Conservation (phyloP, 2,888 invertebrate genomes). For the Euclidia mi region DNA sequence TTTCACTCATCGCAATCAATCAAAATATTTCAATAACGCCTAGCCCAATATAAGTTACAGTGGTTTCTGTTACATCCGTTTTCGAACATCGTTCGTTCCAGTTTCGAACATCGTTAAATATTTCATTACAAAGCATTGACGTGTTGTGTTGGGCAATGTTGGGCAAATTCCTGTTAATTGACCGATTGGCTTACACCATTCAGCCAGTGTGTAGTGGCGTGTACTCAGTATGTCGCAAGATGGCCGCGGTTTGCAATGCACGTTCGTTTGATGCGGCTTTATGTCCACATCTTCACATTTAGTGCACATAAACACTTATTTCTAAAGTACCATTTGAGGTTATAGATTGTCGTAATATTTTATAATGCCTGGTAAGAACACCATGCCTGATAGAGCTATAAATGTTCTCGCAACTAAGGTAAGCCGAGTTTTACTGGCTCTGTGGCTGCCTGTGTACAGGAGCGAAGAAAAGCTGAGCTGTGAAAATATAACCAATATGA, state of each 20-base stretch:
- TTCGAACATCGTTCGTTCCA: slow-evolving; percentile 44
- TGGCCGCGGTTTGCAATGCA: slow-evolving; percentile 23
- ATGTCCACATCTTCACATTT: slow-evolving; percentile 32
- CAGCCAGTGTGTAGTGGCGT: slow-evolving; percentile 33
- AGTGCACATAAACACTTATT: slow-evolving; percentile 1
- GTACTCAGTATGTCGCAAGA: slow-evolving; percentile 30
- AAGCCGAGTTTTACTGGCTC: no score
- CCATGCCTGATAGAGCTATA: no score
- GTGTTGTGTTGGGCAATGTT: slow-evolving; percentile 48
- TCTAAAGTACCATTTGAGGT: not conserved
- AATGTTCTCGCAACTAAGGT: no score
- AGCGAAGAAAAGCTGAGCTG: no score
- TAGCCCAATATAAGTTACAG: slow-evolving; percentile 12
- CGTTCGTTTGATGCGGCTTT: slow-evolving; percentile 30
- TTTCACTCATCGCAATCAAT: no score
- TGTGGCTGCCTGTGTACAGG: no score
- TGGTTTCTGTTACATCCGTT: slow-evolving; percentile 44
- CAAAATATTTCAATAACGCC: no score
- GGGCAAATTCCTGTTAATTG: slow-evolving; percentile 56
- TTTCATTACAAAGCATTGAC: slow-evolving; percentile 54
- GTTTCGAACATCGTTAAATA: slow-evolving; percentile 36
- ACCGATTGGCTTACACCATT: slow-evolving; percentile 53
- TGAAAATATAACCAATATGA: no score
- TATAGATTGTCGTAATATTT: not conserved
- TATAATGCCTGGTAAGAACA: slow-evolving; percentile 3